Evolutionary conservation across 2,888 invertebrate species (phyloP).

Genomic region (Rosalia funebris): DNA sequence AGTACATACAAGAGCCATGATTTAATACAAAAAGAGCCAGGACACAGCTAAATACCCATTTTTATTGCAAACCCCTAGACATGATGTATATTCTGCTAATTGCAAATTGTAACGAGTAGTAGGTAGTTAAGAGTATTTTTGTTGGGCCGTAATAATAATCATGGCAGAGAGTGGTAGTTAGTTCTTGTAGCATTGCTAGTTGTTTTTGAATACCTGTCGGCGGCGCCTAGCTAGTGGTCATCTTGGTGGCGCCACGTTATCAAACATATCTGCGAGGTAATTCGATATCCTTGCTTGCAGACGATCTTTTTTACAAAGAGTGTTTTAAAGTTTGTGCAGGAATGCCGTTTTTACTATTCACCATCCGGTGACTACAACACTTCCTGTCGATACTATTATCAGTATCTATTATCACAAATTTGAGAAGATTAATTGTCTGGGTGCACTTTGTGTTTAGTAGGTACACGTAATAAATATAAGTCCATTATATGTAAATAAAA

Average conservation of each 20-base stretch:
- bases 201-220: slow-evolving; percentile 43
- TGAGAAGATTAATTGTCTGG: neutral
- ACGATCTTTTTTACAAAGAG: slow-evolving; percentile 4
- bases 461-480: neutral
- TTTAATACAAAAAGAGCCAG: too few species aligned
- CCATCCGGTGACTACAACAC: neutral
- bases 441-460: neutral
- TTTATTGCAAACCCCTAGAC: slow-evolving; percentile 9
- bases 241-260: slow-evolving; percentile 36
- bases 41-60: neutral
- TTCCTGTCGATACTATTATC: slow-evolving; percentile 21
- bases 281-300: slow-evolving; percentile 18
- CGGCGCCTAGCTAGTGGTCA: slow-evolving; percentile 43
- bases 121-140: slow-evolving; percentile 20
- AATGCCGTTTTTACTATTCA: slow-evolving; percentile 11
- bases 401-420: neutral
- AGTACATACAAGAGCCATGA: too few species aligned
- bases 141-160: slow-evolving; percentile 14
- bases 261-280: slow-evolving; percentile 26
- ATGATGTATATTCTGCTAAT: slow-evolving; percentile 15
- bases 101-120: slow-evolving; percentile 19
- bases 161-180: slow-evolving; percentile 19
- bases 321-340: slow-evolving; percentile 12
- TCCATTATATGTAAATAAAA: neutral
- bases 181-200: slow-evolving; percentile 31